Percentiles rank a stretch among this genome's conserved stretches.
Conservation (phyloP, 2,113 vertebrate species). For the Solenodon paradoxus region DNA sequence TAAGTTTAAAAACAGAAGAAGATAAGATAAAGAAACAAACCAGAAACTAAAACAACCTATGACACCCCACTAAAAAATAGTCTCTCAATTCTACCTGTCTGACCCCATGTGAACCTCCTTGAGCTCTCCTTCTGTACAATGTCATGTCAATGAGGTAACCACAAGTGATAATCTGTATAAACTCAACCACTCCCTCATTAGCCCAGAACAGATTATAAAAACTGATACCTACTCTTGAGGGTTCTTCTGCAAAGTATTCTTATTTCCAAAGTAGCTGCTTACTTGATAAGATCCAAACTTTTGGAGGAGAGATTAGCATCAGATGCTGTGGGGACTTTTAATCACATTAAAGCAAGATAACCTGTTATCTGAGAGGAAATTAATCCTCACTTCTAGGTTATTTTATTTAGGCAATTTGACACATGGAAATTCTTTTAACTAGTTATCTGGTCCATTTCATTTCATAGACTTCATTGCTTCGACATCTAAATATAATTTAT, state of each 20-base stretch:
- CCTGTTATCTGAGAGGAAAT: constrained; percentile 54
- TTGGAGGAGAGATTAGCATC: constrained; percentile 54
- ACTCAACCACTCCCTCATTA: constrained; percentile 32
- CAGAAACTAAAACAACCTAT: not conserved
- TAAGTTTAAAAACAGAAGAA: not conserved
- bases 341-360: constrained; percentile 67
- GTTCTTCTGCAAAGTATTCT: not conserved
- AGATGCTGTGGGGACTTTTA: constrained; percentile 22
- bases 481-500: constrained; percentile 51
- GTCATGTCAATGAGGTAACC: constrained; percentile 11
- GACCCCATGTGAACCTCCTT: not conserved
- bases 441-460: constrained; percentile 48
- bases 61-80: not conserved
- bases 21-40: not conserved
- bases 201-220: constrained; percentile 18
- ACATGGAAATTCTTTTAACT: constrained; percentile 44
- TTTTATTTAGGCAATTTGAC: constrained; percentile 57
- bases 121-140: not conserved
- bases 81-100: not conserved
- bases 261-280: constrained; percentile 43
- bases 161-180: constrained; percentile 42
- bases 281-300: constrained; percentile 42
- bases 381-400: constrained; percentile 50
- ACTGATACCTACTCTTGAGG: not conserved
- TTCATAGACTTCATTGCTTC: constrained; percentile 50